phyloP scores from a whole-genome alignment of 1,140 invertebrate species.

The Hypothenemus hampei region DNA sequence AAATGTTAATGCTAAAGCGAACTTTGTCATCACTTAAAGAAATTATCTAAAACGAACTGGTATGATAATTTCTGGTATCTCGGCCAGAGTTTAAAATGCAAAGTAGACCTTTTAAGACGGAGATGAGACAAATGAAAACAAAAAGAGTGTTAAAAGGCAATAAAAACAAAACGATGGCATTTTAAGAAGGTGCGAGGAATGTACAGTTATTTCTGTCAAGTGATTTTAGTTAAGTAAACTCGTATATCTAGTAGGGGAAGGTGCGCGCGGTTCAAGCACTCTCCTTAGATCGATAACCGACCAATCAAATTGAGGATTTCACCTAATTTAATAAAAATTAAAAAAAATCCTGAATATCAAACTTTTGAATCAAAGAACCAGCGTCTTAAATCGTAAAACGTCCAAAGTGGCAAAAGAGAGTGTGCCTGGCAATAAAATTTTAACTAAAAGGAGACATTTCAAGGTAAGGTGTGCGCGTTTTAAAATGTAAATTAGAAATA shows the following conservation, averaged over 20 bases:
- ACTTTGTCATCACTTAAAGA: slow-evolving; percentile 11
- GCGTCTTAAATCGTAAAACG: neutral
- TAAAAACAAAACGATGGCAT: slow-evolving; percentile 26
- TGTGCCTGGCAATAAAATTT: slow-evolving; percentile 18
- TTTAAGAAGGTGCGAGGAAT: slow-evolving; percentile 23
- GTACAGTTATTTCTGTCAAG: slow-evolving; percentile 27
- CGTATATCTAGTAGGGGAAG: neutral
- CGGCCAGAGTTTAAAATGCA: slow-evolving; percentile 24
- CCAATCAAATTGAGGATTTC: neutral
- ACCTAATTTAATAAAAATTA: neutral
- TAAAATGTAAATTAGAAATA: slow-evolving; percentile 20
- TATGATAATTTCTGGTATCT: slow-evolving; percentile 22
- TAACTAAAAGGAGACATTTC: slow-evolving; percentile 12
- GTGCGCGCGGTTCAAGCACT: too few relatives aligned
- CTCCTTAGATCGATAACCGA: too few relatives aligned
- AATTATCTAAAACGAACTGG: slow-evolving; percentile 21
- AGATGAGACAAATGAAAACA: slow-evolving; percentile 20
- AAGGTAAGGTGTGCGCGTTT: slow-evolving; percentile 11
- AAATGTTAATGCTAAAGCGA: too few relatives aligned
- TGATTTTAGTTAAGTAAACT: slow-evolving; percentile 25
- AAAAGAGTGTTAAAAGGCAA: slow-evolving; percentile 25
- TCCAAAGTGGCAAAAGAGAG: slow-evolving; percentile 1
- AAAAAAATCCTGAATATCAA: neutral
- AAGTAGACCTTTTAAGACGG: slow-evolving; percentile 14
- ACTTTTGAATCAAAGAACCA: neutral